Evolutionary conservation across 1,140 invertebrate genomes (phyloP).

Genomic region (Drosophila quadrilineata): DNA sequence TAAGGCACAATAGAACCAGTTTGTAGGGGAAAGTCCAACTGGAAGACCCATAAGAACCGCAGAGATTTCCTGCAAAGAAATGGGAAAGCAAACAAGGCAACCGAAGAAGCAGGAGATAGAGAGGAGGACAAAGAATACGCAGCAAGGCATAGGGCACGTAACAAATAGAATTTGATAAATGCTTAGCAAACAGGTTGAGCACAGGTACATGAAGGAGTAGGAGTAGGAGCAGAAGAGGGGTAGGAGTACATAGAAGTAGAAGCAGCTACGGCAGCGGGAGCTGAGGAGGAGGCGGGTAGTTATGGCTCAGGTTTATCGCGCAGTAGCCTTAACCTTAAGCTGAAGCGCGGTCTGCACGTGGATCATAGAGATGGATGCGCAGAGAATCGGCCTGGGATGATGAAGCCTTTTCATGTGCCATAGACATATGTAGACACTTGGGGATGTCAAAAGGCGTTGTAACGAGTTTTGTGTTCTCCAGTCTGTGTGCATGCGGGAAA

Average conservation of each 20-base stretch:
- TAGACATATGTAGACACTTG: conserved; percentile 61
- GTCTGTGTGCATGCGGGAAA: conserved; percentile 2
- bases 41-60: conserved; percentile 58
- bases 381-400: conserved; percentile 38
- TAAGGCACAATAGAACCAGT: conserved; percentile 67
- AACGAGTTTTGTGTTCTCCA: conserved; percentile 73
- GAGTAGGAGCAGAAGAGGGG: no score
- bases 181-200: conserved; percentile 66
- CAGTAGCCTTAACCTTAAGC: conserved; percentile 48
- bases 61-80: conserved; percentile 73
- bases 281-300: neutral
- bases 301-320: conserved; percentile 21
- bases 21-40: conserved; percentile 75
- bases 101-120: neutral
- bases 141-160: conserved; percentile 1
- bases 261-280: neutral
- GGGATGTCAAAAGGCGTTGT: conserved; percentile 54
- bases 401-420: conserved; percentile 66
- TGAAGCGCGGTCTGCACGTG: conserved; percentile 71
- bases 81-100: conserved; percentile 63
- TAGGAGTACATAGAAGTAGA: conserved; percentile 35
- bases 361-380: no score
- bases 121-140: neutral
- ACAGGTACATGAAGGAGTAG: conserved; percentile 60
- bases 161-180: conserved; percentile 69